A percentile compares a stretch with the other conserved stretches of the same genome.
Evolutionary conservation across 2,888 invertebrate genomes (phyloP).

Genomic region (Helicoverpa assulta): DNA sequence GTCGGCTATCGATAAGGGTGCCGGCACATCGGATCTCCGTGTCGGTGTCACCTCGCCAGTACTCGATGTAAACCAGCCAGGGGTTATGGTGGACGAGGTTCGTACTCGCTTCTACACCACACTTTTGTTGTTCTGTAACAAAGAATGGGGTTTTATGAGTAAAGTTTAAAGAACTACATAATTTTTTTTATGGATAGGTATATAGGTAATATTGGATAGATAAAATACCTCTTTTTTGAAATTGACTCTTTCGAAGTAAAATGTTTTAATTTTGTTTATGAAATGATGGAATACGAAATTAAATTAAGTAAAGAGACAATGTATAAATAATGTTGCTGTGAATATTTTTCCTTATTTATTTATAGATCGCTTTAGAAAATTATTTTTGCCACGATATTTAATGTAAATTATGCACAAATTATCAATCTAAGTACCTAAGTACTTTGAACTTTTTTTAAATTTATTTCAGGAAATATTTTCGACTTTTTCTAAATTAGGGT

Average conservation of each 20-base stretch:
- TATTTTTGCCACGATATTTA: not conserved
- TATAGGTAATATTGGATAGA: no score
- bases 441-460: no score
- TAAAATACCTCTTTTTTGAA: no score
- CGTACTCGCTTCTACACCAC: slow-evolving; percentile 72
- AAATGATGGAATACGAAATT: not conserved
- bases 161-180: not conserved
- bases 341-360: not conserved
- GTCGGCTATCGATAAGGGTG: slow-evolving; percentile 68
- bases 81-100: slow-evolving; percentile 75
- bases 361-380: not conserved
- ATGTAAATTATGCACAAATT: no score
- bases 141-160: not conserved
- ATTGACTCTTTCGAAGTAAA: no score
- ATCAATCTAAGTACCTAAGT: no score
- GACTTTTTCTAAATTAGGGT: no score
- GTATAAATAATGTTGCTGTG: not conserved
- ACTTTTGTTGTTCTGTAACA: slow-evolving; percentile 61
- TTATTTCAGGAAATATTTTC: no score
- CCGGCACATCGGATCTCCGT: slow-evolving; percentile 70
- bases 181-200: no score
- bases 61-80: slow-evolving; percentile 74
- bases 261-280: no score
- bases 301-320: not conserved
- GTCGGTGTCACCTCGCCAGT: slow-evolving; percentile 59